Evolutionary conservation across 1,140 invertebrate species (phyloP), one percentile per base, ranked within the genome.

Genomic region (Agraylea sexmaculata): DNA sequence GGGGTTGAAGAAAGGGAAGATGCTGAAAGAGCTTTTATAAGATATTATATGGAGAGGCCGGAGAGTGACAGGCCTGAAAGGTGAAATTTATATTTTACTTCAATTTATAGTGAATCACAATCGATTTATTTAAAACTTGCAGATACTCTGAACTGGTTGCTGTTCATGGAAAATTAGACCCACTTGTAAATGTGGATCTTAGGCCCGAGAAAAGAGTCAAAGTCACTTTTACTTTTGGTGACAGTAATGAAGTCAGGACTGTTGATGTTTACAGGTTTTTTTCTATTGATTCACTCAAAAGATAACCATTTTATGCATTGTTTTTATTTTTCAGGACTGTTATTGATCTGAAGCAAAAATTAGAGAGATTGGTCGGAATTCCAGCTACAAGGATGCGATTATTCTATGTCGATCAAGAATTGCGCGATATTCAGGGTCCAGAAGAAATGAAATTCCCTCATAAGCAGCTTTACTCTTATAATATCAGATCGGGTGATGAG

Each of bases 21-120:
- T 54, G 83, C 89, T n/a, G 89, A 95, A 57, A 69, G 89, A 41
- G 87, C 87, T 49, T 94, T 93, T 63, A 87, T 95, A 46, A 70
- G 90, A 34, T 83, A 87, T 56, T 91, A 87, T 58, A 85, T 90
- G 80, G 81, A 89, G 55, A 83, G 83, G 53, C 77, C 82, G 17
- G 82, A 85, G 67, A 72, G 71, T 22, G 81, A 87, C 48, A 66
- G 80, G 15, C 84, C 84, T 10, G 74, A 79, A 49, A 78, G 80
- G 78, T 80, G 16, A 31, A 27, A 35, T 47, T 22, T 33, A 13
- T 28, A 21, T 18, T 3, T 37, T 37, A 19, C 10, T 49, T 17
- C 33, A 29, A 19, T 20, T 42, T 18, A 8, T 39, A 6, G 13
- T 12, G 2, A 27, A n/a, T 43, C 30, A n/a, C n/a, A 20, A 37